Base-by-base conservation (phyloP, 2,113 vertebrate species). In the Patagioenas fasciata region DNA sequence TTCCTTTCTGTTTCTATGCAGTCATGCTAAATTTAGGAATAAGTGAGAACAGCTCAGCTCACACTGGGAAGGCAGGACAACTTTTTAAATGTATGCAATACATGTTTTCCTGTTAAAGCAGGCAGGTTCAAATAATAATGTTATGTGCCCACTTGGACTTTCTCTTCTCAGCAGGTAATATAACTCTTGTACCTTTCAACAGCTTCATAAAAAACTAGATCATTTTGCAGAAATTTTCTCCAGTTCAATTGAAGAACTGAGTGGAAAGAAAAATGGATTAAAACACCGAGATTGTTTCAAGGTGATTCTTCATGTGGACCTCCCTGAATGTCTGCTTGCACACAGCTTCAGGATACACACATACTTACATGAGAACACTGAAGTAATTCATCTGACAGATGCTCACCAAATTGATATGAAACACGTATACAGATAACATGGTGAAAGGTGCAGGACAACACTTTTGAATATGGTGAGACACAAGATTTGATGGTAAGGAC, bases 11-110 rank as follows among this genome's bases (percentile, higher is more conserved):
- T 42, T 95, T 88, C 83, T 53, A 8, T 51, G 71, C 58, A 95
- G 67, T 91, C 31, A 79, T 31, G 85, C 32, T 92, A 95, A 89
- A 93, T 83, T 88, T 84, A 88, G 77, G 26, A 92, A 75, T 31
- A 94, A 80, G 53, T 64, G 23, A 85, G n/a, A 92, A 87, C 56
- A 96, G 48, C 58, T 91, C 28, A 23, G 79, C 80, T 70, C 17
- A 4, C 13, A 3, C 71, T 80, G 58, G 26, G 77, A 96, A 51
- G 54, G 17, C 51, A 23, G 65, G 75, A 56, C 13, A 82, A 79
- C 34, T 70, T 94, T 79, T 80, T 11, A 83, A 86, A 90, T 42
- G 8, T 18, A 65, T 62, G 80, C 42, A 91, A 66, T 67, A 57
- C 15, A 60, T 64, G 29, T 80, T 75, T 64, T 85, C 57, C 62